phyloP scores from a whole-genome alignment of 2,113 vertebrate genomes.

The Petaurus breviceps region DNA sequence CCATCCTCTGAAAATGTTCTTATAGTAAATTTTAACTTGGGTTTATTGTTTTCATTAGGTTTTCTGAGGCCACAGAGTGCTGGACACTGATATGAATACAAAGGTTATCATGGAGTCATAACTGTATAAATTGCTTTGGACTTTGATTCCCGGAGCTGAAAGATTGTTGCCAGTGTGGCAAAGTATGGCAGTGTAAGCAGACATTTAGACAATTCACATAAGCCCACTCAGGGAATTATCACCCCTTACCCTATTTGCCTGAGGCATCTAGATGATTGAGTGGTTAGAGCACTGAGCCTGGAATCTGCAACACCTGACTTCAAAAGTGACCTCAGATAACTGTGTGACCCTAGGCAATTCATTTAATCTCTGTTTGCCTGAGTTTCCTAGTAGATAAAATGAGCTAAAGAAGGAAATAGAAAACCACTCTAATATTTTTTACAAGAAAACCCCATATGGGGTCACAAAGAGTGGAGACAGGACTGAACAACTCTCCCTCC shows the following conservation, averaged over 20 bases:
- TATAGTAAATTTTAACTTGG: not conserved
- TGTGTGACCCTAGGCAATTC: not conserved
- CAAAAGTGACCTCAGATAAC: not conserved
- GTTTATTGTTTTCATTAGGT: not conserved
- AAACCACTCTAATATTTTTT: not conserved
- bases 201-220: not conserved
- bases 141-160: not conserved
- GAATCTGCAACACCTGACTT: not conserved
- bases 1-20: not conserved
- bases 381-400: not conserved
- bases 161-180: not conserved
- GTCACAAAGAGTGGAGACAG: not conserved
- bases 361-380: not conserved
- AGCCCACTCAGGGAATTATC: not conserved
- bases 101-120: not conserved
- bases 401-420: not conserved
- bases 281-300: not conserved
- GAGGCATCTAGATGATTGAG: not conserved
- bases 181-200: not conserved
- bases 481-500: not conserved
- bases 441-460: not conserved
- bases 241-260: not conserved
- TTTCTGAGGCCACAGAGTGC: not conserved
- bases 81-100: not conserved
- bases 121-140: not conserved